A percentile compares a stretch with the other conserved stretches of the same genome.
Evolutionary conservation across 1,140 invertebrate species (phyloP).

Genomic region (Euschistus heros): DNA sequence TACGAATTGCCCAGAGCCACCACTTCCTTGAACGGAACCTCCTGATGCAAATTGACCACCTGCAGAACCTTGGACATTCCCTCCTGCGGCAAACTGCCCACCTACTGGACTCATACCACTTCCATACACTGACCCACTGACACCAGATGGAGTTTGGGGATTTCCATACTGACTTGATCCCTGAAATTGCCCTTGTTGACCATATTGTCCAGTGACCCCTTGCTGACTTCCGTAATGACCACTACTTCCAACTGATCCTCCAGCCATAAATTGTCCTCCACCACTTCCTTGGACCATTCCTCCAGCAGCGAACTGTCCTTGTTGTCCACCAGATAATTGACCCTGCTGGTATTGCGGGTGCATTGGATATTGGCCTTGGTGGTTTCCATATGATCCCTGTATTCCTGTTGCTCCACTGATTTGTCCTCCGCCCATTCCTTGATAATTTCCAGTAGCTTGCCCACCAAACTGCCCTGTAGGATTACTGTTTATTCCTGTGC

Average conservation of each 20-base stretch:
- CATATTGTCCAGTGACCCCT: not conserved
- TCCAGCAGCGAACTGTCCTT: constrained; percentile 3
- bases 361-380: not conserved
- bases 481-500: not conserved
- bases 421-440: constrained; percentile 7
- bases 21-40: not conserved
- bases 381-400: not conserved
- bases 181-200: not conserved
- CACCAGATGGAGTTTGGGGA: not conserved
- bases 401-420: constrained; percentile 2
- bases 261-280: not conserved
- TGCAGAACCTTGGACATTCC: constrained; percentile 7
- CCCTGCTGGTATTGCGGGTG: not conserved
- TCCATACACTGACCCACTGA: constrained; percentile 9
- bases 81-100: not conserved
- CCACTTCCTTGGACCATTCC: constrained; percentile 14
- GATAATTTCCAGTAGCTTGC: not conserved
- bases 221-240: not conserved
- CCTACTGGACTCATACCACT: not conserved
- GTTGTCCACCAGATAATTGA: not conserved
- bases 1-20: not conserved
- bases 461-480: not conserved
- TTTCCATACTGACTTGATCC: not conserved
- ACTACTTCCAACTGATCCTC: not conserved
- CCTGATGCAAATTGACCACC: not conserved